Evolutionary conservation across 2,797 vertebrate species (phyloP).

Genomic region (Liasis olivaceus): DNA sequence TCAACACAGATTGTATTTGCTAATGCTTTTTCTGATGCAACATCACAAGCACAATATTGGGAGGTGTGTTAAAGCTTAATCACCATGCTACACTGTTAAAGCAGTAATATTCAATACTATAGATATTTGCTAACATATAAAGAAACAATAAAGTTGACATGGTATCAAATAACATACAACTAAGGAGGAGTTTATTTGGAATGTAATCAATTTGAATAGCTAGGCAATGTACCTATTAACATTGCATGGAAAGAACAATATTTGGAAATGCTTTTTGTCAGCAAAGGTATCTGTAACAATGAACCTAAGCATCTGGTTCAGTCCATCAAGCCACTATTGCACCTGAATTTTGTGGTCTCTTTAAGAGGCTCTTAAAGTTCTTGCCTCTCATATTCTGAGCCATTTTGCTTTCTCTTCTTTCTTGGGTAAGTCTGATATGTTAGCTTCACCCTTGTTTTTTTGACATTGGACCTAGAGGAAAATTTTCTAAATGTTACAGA

Average conservation of each 20-base stretch:
- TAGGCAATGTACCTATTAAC: neutral
- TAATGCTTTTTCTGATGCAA: neutral
- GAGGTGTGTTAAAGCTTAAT: neutral
- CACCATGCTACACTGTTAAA: neutral
- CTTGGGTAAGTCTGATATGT: neutral
- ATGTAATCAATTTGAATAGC: neutral
- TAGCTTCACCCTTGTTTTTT: neutral
- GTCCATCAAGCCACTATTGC: neutral
- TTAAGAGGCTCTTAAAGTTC: neutral
- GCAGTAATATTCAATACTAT: neutral
- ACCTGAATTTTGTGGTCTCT: neutral
- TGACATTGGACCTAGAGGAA: neutral
- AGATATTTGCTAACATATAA: neutral
- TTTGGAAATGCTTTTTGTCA: neutral
- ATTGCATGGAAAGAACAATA: neutral
- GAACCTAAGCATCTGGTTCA: neutral
- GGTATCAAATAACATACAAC: neutral
- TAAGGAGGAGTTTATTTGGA: neutral
- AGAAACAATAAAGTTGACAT: neutral
- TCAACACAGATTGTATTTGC: neutral
- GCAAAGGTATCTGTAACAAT: neutral
- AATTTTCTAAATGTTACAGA: neutral
- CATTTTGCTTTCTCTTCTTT: neutral
- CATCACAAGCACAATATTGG: neutral
- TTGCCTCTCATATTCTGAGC: neutral